Base-by-base conservation (phyloP, 1,140 invertebrate genomes). In the Harpegnathos saltator region DNA sequence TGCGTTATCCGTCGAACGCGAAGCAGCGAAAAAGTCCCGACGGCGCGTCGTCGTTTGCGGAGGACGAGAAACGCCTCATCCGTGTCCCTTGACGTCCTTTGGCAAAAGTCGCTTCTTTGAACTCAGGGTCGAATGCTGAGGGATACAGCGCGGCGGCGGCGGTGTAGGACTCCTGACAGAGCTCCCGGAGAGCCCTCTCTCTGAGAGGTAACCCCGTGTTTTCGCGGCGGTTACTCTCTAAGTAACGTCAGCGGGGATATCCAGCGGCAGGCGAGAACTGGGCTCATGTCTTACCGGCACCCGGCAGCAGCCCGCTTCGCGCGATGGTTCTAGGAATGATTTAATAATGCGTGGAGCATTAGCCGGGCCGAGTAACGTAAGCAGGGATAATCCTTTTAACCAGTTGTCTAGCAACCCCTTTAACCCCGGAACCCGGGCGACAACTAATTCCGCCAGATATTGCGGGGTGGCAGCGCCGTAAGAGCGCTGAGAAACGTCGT, bases 341-440 rank as follows among this genome's bases (percentile, higher is more conserved):
- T 92, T 92, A 92, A 92, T 92, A 92, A 92, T 91, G 87, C 89
- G 90, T 71, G 83, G 87, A 87, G 91, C 91, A 92, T 92, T 91
- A 92, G 89, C 84, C 66, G 85, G 80, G 72, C 84, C 58, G 84
- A 83, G 85, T 84, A 89, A 89, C 86, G 88, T 91, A 91, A 92
- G 91, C 90, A 86, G 87, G 91, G 90, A 92, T 92, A 92, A 92
- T 92, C 92, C 92, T 89, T 92, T 92, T 92, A 92, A 92, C 91
- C 90, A 92, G 91, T 92, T 92, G 92, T 92, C 91, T 92, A 81
- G 91, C 87, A 91, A 91, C 90, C 91, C 92, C 91, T 92, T 91
- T 91, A 92, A 92, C 90, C 90, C 83, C 84, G 84, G 80, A 90
- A 91, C 90, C 85, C 82, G 73, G 88, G 89, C 85, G 91, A 92